phyloP scores from a whole-genome alignment of 2,888 invertebrate species.

The Synanthedon tipuliformis region DNA sequence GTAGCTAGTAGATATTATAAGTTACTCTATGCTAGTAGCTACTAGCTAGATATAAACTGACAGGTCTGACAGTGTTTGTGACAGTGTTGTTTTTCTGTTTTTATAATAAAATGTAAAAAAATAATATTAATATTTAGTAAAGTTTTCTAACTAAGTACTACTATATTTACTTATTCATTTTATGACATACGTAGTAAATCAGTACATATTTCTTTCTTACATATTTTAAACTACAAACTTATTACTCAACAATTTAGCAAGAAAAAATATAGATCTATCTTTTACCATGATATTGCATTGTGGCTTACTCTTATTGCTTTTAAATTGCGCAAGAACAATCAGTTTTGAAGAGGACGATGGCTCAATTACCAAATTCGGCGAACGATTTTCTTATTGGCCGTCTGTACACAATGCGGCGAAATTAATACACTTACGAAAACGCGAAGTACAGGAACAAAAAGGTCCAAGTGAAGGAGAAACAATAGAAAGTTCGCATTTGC shows the following conservation, averaged over 20 bases:
- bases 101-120: too few species aligned
- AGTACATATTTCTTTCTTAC: background rate
- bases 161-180: too few species aligned
- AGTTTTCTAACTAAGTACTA: too few species aligned
- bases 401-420: constrained; percentile 35
- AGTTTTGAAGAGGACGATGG: constrained; percentile 18
- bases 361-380: constrained; percentile 18
- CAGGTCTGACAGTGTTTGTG: too few species aligned
- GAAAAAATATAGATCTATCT: background rate
- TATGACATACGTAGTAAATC: too few species aligned
- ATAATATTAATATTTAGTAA: too few species aligned
- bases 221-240: background rate
- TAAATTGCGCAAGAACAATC: constrained; percentile 30
- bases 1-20: too few species aligned
- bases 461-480: background rate
- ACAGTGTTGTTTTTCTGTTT: too few species aligned
- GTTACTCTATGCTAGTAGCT: too few species aligned
- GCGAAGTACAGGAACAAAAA: constrained; percentile 14
- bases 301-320: constrained; percentile 29
- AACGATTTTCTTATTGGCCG: constrained; percentile 38
- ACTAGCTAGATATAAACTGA: too few species aligned
- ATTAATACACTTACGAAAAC: constrained; percentile 23
- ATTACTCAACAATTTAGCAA: background rate
- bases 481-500: too few species aligned
- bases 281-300: constrained; percentile 29